These are phyloP conservation scores for Microplitis demolitor DNA, from an alignment of 1,140 invertebrate species.

Conservation along the genomic window DNA sequence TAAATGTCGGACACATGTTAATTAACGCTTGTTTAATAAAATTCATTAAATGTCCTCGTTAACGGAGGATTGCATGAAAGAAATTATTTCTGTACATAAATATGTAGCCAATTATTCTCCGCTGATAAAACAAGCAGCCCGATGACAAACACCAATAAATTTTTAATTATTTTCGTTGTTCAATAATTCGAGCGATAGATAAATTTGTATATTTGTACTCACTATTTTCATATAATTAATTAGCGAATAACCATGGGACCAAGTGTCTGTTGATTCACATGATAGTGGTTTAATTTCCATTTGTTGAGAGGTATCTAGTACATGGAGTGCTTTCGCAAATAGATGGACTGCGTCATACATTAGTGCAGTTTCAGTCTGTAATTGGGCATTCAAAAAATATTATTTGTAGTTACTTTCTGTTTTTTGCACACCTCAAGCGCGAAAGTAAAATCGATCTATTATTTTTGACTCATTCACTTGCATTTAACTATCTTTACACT, in stretches of 20 bases:
- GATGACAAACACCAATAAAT: too few species aligned
- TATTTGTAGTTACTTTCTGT: background rate
- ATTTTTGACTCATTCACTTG: too few species aligned
- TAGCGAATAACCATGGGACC: constrained; percentile 92
- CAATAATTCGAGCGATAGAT: background rate
- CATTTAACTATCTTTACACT: too few species aligned
- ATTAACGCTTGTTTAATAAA: too few species aligned
- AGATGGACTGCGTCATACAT: constrained; percentile 95
- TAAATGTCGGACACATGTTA: too few species aligned
- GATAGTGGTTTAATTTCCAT: constrained; percentile 87
- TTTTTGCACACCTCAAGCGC: background rate
- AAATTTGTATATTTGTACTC: constrained; percentile 53
- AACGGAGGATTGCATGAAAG: too few species aligned
- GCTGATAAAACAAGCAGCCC: too few species aligned
- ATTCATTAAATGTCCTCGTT: too few species aligned
- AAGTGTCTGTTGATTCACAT: constrained; percentile 88
- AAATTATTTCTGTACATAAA: too few species aligned
- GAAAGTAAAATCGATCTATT: too few species aligned
- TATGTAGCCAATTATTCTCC: too few species aligned
- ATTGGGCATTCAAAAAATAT: constrained; percentile 27
- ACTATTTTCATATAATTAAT: constrained; percentile 99
- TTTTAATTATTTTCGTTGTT: too few species aligned
- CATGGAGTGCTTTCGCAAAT: constrained; percentile 91
- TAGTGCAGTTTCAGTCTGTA: constrained; percentile 90
- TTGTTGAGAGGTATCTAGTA: constrained; percentile 86